phyloP scores from a whole-genome alignment of 2,113 vertebrate species.

The Sylvia atricapilla region DNA sequence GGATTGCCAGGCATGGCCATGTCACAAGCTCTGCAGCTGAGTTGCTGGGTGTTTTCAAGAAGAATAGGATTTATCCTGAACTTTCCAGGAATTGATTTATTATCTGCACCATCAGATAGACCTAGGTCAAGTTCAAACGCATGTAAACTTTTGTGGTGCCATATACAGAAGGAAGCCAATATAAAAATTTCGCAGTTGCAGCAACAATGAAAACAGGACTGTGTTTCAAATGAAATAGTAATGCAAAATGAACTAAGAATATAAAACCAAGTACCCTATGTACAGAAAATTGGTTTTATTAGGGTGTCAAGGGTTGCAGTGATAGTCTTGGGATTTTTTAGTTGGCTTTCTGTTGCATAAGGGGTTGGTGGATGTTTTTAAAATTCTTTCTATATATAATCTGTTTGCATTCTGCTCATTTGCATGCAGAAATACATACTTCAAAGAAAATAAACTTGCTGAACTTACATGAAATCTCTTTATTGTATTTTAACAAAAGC shows the following conservation, averaged over 20 bases:
- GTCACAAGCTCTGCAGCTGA: background rate
- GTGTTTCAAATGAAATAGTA: background rate
- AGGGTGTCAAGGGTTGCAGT: background rate
- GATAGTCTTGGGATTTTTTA: background rate
- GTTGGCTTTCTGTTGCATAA: background rate
- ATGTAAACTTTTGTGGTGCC: background rate
- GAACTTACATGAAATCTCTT: background rate
- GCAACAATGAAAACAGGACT: background rate
- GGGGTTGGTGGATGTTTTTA: background rate
- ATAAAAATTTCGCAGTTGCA: background rate
- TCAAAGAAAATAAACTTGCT: conserved; percentile 15
- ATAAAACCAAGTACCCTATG: background rate
- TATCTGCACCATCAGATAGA: background rate
- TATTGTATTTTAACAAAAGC: background rate
- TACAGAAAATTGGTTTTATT: background rate
- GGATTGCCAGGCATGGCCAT: background rate
- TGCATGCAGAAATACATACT: background rate
- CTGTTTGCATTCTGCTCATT: background rate
- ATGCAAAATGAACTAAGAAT: background rate
- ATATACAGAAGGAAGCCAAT: background rate
- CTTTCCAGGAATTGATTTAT: background rate
- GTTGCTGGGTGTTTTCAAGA: background rate
- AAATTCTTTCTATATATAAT: conserved; percentile 3
- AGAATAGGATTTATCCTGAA: background rate
- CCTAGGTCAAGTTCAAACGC: background rate